Percentiles rank a stretch among this genome's conserved stretches.
These are phyloP conservation scores for Apis dorsata DNA, from an alignment of 1,140 invertebrate genomes.

Conservation along the genomic window DNA sequence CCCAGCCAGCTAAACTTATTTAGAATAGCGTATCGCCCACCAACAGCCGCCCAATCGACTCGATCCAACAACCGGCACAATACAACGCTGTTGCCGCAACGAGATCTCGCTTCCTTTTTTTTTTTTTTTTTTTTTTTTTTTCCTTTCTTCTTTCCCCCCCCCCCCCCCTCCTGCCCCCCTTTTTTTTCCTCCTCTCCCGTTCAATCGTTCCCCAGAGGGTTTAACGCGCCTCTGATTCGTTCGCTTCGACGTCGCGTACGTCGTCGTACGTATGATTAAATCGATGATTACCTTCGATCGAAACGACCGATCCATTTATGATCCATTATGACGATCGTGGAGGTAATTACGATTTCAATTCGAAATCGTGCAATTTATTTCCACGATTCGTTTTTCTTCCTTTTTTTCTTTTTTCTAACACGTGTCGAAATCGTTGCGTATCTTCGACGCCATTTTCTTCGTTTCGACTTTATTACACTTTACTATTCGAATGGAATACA, in stretches of 20 bases:
- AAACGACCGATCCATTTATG: neutral
- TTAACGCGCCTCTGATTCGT: conserved; percentile 14
- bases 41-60: conserved; percentile 45
- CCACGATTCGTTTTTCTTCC: too few relatives aligned
- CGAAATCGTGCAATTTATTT: too few relatives aligned
- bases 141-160: neutral
- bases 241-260: neutral
- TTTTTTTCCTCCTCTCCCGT: neutral
- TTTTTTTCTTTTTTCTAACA: too few relatives aligned
- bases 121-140: neutral
- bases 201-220: neutral
- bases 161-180: neutral
- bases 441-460: too few relatives aligned
- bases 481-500: too few relatives aligned
- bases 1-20: conserved; percentile 74
- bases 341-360: too few relatives aligned
- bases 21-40: conserved; percentile 71
- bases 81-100: conserved; percentile 13
- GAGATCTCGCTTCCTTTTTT: conserved; percentile 21
- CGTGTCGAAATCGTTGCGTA: too few relatives aligned
- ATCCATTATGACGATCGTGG: neutral
- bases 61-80: conserved; percentile 31
- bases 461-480: too few relatives aligned
- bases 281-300: neutral
- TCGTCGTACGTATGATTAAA: conserved; percentile 26